Evolutionary conservation across 1,140 invertebrate genomes (phyloP).

Genomic region (Drosophila guanche): DNA sequence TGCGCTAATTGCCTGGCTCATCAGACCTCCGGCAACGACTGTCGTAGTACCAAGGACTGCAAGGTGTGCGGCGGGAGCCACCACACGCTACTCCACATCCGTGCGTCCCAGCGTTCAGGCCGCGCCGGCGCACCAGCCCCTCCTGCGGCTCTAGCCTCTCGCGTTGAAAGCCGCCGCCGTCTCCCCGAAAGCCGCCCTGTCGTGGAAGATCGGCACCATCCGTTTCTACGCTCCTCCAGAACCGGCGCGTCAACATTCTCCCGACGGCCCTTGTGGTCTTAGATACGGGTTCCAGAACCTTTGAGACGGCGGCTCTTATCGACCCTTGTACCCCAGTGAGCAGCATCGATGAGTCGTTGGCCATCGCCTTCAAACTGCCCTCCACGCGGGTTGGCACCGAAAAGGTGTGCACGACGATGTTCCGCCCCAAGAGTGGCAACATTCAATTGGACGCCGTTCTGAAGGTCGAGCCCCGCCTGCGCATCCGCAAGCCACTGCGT

Average conservation of each 20-base stretch:
- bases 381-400: not conserved
- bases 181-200: too few species aligned
- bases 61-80: too few species aligned
- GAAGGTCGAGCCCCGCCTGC: not conserved
- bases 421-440: not conserved
- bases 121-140: too few species aligned
- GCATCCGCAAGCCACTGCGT: not conserved
- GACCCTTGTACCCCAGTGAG: constrained; percentile 1
- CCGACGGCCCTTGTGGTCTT: constrained; percentile 5
- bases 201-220: not conserved
- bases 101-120: too few species aligned
- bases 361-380: not conserved
- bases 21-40: too few species aligned
- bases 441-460: not conserved
- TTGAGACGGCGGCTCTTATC: not conserved
- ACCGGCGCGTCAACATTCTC: not conserved
- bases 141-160: too few species aligned
- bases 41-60: too few species aligned
- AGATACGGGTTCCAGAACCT: not conserved
- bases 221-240: not conserved
- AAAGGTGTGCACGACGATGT: not conserved
- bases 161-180: too few species aligned
- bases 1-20: too few species aligned
- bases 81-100: too few species aligned
- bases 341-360: not conserved